phyloP scores from a whole-genome alignment of 2,888 invertebrate genomes.

The Drosophila kanekoi region DNA sequence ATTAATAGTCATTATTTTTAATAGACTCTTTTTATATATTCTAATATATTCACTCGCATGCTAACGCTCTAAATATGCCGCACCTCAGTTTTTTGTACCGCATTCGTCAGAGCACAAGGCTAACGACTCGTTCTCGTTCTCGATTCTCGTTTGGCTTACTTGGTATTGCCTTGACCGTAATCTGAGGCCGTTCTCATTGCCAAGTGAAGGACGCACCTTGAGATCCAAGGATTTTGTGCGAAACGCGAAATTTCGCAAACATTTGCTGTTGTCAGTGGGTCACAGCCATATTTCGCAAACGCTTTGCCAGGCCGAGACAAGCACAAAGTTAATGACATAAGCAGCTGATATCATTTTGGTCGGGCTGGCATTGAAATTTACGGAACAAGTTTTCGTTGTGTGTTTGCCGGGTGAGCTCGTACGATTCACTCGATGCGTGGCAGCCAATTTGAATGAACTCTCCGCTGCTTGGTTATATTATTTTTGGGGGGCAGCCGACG shows the following conservation, averaged over 20 bases:
- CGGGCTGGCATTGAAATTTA: slow-evolving; percentile 60
- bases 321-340: slow-evolving; percentile 55
- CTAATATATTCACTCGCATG: background rate
- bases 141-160: slow-evolving; percentile 37
- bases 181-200: slow-evolving; percentile 77
- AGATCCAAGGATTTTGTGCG: slow-evolving; percentile 80
- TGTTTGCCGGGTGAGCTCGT: background rate
- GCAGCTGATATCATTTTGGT: slow-evolving; percentile 44
- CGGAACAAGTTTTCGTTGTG: slow-evolving; percentile 48
- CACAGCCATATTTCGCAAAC: slow-evolving; percentile 57
- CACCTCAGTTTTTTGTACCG: slow-evolving; percentile 20
- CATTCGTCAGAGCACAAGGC: slow-evolving; percentile 42
- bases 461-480: slow-evolving; percentile 18
- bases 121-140: slow-evolving; percentile 48
- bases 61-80: slow-evolving; percentile 13
- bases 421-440: slow-evolving; percentile 54
- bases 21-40: background rate
- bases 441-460: slow-evolving; percentile 68
- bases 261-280: slow-evolving; percentile 60
- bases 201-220: slow-evolving; percentile 82
- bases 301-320: slow-evolving; percentile 20
- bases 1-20: background rate
- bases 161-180: slow-evolving; percentile 81
- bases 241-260: slow-evolving; percentile 67
- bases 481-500: slow-evolving; percentile 30